These are phyloP conservation scores for Steinernema carpocapsae DNA, from an alignment of 2,888 invertebrate genomes.

Conservation along the genomic window DNA sequence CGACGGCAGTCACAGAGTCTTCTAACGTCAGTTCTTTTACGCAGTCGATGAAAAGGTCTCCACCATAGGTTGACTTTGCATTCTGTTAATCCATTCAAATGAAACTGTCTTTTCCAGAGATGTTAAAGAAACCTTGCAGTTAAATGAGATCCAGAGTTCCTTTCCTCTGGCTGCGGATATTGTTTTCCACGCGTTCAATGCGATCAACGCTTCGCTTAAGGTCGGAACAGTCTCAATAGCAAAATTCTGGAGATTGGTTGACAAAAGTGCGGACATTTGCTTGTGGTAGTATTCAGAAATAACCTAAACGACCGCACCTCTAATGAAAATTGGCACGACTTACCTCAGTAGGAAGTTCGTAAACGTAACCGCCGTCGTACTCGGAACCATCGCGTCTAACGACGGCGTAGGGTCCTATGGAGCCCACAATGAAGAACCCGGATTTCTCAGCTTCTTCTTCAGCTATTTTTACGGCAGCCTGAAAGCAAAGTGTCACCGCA, in stretches of 20 bases:
- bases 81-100: constrained; percentile 71
- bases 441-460: constrained; percentile 36
- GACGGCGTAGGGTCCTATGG: constrained; percentile 91
- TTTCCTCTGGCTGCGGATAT: constrained; percentile 71
- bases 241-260: constrained; percentile 76
- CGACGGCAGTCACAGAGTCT: constrained; percentile 80
- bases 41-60: constrained; percentile 80
- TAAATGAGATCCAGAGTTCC: constrained; percentile 80
- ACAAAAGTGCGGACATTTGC: constrained; percentile 80
- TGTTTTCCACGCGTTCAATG: constrained; percentile 81
- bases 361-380: constrained; percentile 79
- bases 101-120: background rate
- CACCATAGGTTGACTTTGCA: constrained; percentile 77
- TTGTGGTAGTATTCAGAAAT: constrained; percentile 85
- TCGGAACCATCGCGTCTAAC: constrained; percentile 88
- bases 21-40: constrained; percentile 71
- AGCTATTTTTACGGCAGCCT: constrained; percentile 44
- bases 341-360: background rate
- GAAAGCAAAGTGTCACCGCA: constrained; percentile 38
- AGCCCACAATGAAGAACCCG: constrained; percentile 80
- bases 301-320: constrained; percentile 70
- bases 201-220: constrained; percentile 81
- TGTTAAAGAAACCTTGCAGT: constrained; percentile 77
- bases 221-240: constrained; percentile 92
- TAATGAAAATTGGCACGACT: background rate